Evolutionary conservation across 2,113 vertebrate genomes (phyloP).

Genomic region (Promerops cafer): DNA sequence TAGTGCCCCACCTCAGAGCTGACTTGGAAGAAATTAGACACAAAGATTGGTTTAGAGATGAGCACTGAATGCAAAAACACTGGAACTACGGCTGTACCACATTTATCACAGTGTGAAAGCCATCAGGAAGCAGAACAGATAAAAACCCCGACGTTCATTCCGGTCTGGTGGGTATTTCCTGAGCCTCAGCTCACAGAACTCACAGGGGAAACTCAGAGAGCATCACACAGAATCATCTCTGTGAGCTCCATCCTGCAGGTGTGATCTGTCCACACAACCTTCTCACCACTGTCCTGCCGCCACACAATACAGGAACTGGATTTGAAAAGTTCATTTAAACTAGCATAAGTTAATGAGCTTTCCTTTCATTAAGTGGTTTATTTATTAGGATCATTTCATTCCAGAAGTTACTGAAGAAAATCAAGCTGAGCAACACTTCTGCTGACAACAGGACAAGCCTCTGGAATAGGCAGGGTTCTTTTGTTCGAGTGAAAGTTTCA

Average conservation of each 20-base stretch:
- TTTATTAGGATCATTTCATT: neutral
- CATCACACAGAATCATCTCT: neutral
- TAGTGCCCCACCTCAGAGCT: neutral
- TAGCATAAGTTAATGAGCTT: neutral
- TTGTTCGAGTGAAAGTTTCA: neutral
- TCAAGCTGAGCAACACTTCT: neutral
- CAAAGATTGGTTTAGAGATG: neutral
- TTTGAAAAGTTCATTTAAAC: neutral
- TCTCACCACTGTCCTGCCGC: neutral
- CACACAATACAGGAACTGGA: accelerated
- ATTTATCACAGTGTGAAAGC: neutral
- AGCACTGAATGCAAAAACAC: neutral
- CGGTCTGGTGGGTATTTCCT: neutral
- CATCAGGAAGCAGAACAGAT: neutral
- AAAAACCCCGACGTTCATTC: accelerated
- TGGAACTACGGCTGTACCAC: neutral
- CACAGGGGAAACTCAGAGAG: neutral
- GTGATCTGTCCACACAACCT: neutral
- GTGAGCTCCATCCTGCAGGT: neutral
- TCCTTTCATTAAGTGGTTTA: neutral
- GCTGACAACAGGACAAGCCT: neutral
- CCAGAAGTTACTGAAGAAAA: neutral
- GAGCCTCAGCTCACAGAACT: neutral
- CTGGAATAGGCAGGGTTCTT: neutral
- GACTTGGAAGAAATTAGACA: neutral